Conservation (phyloP, 2,113 vertebrate species). For the Plestiodon gilberti region DNA sequence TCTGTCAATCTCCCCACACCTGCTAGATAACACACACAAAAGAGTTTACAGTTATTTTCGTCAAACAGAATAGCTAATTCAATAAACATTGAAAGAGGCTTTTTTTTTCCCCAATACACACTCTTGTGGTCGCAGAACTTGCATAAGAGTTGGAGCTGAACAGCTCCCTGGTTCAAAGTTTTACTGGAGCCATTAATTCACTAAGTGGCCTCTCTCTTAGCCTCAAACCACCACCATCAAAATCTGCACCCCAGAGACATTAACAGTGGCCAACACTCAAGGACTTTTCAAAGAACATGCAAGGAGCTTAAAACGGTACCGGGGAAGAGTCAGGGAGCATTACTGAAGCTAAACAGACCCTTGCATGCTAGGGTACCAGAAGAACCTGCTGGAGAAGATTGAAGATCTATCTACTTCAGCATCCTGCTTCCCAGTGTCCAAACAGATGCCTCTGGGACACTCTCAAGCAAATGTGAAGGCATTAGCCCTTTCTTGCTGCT, state of each 20-base stretch:
- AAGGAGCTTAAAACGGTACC: background rate
- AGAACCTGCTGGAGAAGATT: background rate
- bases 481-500: background rate
- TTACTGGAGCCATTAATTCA: conserved; percentile 6
- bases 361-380: too few species aligned
- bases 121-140: background rate
- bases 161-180: background rate
- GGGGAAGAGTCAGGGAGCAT: background rate
- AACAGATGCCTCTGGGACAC: background rate
- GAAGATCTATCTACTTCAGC: background rate
- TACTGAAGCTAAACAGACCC: background rate
- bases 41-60: conserved; percentile 76
- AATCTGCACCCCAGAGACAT: background rate
- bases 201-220: background rate
- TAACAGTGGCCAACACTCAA: background rate
- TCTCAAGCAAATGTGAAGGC: background rate
- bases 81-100: conserved; percentile 65
- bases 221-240: too few species aligned
- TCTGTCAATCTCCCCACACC: conserved; percentile 73
- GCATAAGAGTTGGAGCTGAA: background rate
- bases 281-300: background rate
- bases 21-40: conserved; percentile 68
- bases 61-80: conserved; percentile 72
- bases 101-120: conserved; percentile 34
- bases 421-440: background rate